These are phyloP conservation scores for Phortica okadai DNA, from an alignment of 2,888 invertebrate genomes.

Conservation along the genomic window DNA sequence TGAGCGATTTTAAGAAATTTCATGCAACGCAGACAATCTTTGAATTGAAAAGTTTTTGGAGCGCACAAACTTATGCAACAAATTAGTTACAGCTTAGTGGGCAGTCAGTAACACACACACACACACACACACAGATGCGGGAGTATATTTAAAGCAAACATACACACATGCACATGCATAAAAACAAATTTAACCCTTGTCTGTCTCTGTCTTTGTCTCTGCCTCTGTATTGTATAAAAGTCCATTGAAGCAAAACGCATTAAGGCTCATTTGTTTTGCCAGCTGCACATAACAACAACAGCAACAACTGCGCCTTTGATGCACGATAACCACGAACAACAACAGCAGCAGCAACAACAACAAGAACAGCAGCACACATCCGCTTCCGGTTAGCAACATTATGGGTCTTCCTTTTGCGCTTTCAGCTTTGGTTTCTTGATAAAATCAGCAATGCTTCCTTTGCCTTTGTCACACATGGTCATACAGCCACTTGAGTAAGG, in stretches of 20 bases:
- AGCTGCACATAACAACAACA: slow-evolving; percentile 56
- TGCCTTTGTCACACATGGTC: not conserved
- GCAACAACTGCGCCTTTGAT: not conserved
- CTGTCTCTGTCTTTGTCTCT: slow-evolving; percentile 33
- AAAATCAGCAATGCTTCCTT: slow-evolving; percentile 43
- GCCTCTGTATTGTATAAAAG: slow-evolving; percentile 27
- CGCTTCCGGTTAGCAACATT: not conserved
- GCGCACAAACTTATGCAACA: slow-evolving; percentile 51
- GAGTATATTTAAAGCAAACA: not conserved
- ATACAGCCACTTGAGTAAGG: not conserved
- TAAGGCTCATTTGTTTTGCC: slow-evolving; percentile 74
- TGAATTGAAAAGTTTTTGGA: not conserved
- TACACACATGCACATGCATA: slow-evolving; percentile 23
- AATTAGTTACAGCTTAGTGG: slow-evolving; percentile 69
- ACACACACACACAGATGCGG: not conserved
- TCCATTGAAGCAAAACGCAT: slow-evolving; percentile 70
- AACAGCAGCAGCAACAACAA: slow-evolving; percentile 19
- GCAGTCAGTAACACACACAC: slow-evolving; percentile 37
- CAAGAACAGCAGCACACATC: slow-evolving; percentile 38
- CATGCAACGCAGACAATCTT: slow-evolving; percentile 11
- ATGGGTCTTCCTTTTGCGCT: slow-evolving; percentile 1
- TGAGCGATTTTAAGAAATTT: not conserved
- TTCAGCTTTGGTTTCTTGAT: slow-evolving; percentile 54
- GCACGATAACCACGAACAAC: slow-evolving; percentile 19
- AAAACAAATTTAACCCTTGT: slow-evolving; percentile 40